Percentiles rank a stretch among this genome's conserved stretches.
Conservation (phyloP, 2,888 invertebrate genomes). For the Lochmaea capreae region DNA sequence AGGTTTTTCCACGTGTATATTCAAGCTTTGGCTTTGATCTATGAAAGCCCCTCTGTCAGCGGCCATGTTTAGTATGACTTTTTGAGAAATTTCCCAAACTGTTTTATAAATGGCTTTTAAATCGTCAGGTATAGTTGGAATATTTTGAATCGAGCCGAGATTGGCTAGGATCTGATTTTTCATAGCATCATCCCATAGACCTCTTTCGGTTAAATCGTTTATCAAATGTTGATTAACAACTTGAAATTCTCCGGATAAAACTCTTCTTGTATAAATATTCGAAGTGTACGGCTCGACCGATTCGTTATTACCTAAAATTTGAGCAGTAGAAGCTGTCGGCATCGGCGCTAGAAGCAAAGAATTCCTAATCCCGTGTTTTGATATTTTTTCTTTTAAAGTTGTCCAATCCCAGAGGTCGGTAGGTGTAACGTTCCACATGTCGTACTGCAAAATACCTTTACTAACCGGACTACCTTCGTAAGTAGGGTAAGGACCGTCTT, state of each 20-base stretch:
- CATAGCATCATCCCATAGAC: constrained; percentile 95
- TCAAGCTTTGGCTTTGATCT: constrained; percentile 98
- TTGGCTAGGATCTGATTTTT: constrained; percentile 92
- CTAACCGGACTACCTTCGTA: constrained; percentile 91
- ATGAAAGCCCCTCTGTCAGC: constrained; percentile 98
- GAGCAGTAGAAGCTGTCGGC: constrained; percentile 99
- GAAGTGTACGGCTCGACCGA: constrained; percentile 98
- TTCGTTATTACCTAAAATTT: constrained; percentile 99
- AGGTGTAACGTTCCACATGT: constrained; percentile 96
- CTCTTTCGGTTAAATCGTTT: constrained; percentile 89
- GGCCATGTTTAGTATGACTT: constrained; percentile 94
- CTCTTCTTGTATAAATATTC: constrained; percentile 94
- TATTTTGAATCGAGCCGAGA: constrained; percentile 93
- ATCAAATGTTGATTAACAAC: constrained; percentile 93
- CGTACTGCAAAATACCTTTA: constrained; percentile 95
- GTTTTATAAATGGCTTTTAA: constrained; percentile 93
- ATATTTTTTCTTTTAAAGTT: constrained; percentile 83
- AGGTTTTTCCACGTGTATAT: constrained; percentile 96
- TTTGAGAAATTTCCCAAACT: constrained; percentile 97
- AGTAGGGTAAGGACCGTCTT: constrained; percentile 88
- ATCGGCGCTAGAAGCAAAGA: constrained; percentile 92
- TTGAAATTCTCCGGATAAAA: constrained; percentile 95
- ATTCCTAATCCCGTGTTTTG: constrained; percentile 90
- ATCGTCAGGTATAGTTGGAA: constrained; percentile 85
- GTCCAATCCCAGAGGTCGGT: constrained; percentile 92